A percentile compares a stretch with the other conserved stretches of the same genome.
phyloP scores from a whole-genome alignment of 2,113 vertebrate species.

The Alectura lathami region DNA sequence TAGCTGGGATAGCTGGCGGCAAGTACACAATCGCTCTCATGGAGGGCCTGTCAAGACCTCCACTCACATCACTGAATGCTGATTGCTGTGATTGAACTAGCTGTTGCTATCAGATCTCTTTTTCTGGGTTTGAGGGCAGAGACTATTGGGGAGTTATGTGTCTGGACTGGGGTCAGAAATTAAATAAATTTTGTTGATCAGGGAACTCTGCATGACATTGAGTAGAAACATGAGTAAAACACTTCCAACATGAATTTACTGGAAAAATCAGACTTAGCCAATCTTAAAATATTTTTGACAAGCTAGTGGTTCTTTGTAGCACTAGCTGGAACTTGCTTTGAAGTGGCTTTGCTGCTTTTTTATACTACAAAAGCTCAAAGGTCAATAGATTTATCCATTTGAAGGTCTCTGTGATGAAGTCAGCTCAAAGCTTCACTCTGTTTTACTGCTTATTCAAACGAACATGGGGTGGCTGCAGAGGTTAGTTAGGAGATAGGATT shows the following conservation, averaged over 20 bases:
- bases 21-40: neutral
- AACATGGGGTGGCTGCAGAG: neutral
- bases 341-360: slow-evolving; percentile 56
- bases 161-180: neutral
- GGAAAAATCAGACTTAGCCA: slow-evolving; percentile 17
- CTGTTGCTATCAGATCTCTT: neutral
- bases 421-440: slow-evolving; percentile 65
- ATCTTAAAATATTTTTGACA: slow-evolving; percentile 41
- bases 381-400: slow-evolving; percentile 59
- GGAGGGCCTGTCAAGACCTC: neutral
- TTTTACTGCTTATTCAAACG: slow-evolving; percentile 28
- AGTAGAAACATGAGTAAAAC: neutral
- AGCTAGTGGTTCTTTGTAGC: slow-evolving; percentile 35
- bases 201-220: neutral
- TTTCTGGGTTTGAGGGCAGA: neutral
- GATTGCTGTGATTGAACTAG: neutral
- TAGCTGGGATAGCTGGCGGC: neutral
- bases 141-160: neutral
- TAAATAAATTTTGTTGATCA: neutral
- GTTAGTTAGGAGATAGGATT: slow-evolving; percentile 58
- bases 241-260: neutral
- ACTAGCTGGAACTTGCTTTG: slow-evolving; percentile 47
- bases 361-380: slow-evolving; percentile 59
- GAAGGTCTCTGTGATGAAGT: slow-evolving; percentile 37
- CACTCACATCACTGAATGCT: neutral